Percentiles rank a stretch among this genome's conserved stretches.
phyloP scores from a whole-genome alignment of 2,888 invertebrate species.

The Perdita meconis region DNA sequence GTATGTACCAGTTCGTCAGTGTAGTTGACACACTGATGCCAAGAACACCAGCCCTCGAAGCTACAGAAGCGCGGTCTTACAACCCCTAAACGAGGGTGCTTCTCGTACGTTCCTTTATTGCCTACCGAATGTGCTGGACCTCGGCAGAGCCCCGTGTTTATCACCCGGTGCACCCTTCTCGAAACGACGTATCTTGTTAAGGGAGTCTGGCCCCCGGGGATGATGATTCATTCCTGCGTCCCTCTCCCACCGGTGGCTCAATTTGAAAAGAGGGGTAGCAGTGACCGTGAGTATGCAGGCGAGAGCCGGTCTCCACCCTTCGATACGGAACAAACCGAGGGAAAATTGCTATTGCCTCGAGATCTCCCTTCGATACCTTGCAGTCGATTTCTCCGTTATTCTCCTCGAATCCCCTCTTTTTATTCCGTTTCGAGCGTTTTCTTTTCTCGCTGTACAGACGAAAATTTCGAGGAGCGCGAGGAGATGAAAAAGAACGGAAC shows the following conservation, averaged over 20 bases:
- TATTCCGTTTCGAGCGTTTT: background rate
- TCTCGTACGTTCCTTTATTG: slow-evolving; percentile 48
- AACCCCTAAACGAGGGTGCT: slow-evolving; percentile 38
- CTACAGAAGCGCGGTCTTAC: slow-evolving; percentile 34
- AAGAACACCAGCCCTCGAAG: slow-evolving; percentile 32
- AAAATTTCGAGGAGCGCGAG: slow-evolving; percentile 1
- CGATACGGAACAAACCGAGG: slow-evolving; percentile 46
- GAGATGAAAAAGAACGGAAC: background rate
- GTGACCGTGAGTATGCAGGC: slow-evolving; percentile 18
- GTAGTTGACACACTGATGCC: slow-evolving; percentile 25
- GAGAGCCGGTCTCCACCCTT: slow-evolving; percentile 6
- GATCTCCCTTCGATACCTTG: slow-evolving; percentile 12
- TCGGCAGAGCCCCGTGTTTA: slow-evolving; percentile 57
- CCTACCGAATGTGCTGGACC: slow-evolving; percentile 51
- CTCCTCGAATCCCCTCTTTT: slow-evolving; percentile 16
- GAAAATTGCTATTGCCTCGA: slow-evolving; percentile 32
- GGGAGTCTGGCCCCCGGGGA: slow-evolving; percentile 56
- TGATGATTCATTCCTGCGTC: slow-evolving; percentile 64
- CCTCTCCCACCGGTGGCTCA: slow-evolving; percentile 4
- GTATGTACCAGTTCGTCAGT: slow-evolving; percentile 47
- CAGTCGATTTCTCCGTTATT: slow-evolving; percentile 9
- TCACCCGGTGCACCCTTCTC: slow-evolving; percentile 60
- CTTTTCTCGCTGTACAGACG: background rate
- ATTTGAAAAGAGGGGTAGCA: slow-evolving; percentile 21
- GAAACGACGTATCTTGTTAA: slow-evolving; percentile 61